Evolutionary conservation across 2,113 vertebrate genomes (phyloP).

Genomic region (Triplophysa siluroides): DNA sequence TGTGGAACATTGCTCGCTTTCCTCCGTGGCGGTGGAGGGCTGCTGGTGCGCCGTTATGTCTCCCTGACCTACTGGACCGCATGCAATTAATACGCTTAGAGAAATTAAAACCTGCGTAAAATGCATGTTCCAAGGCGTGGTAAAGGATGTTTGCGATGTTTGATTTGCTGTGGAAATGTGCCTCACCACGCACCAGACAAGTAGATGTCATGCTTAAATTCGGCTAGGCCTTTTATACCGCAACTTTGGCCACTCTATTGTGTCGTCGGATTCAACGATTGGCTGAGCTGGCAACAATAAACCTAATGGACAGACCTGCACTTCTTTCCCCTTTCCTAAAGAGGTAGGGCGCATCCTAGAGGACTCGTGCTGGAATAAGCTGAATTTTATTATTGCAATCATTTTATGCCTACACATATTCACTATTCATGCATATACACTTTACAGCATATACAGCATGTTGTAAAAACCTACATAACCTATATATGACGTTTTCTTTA

Average conservation of each 20-base stretch:
- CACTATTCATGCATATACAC: neutral
- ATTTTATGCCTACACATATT: neutral
- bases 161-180: constrained; percentile 47
- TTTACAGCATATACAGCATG: no score
- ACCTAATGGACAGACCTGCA: constrained; percentile 88
- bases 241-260: constrained; percentile 85
- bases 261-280: constrained; percentile 94
- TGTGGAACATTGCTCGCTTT: constrained; percentile 86
- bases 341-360: constrained; percentile 48
- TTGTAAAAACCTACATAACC: neutral
- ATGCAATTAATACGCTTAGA: constrained; percentile 81
- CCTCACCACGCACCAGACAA: constrained; percentile 80
- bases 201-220: constrained; percentile 87
- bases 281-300: constrained; percentile 93
- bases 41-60: constrained; percentile 77
- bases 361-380: neutral
- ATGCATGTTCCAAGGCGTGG: constrained; percentile 77
- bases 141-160: constrained; percentile 45
- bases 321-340: constrained; percentile 77
- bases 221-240: constrained; percentile 95
- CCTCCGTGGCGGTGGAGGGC: constrained; percentile 76
- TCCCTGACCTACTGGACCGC: constrained; percentile 81
- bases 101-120: constrained; percentile 76
- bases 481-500: neutral
- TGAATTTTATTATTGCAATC: neutral